Evolutionary conservation across 2,113 vertebrate genomes (phyloP).

Genomic region (Merops nubicus): DNA sequence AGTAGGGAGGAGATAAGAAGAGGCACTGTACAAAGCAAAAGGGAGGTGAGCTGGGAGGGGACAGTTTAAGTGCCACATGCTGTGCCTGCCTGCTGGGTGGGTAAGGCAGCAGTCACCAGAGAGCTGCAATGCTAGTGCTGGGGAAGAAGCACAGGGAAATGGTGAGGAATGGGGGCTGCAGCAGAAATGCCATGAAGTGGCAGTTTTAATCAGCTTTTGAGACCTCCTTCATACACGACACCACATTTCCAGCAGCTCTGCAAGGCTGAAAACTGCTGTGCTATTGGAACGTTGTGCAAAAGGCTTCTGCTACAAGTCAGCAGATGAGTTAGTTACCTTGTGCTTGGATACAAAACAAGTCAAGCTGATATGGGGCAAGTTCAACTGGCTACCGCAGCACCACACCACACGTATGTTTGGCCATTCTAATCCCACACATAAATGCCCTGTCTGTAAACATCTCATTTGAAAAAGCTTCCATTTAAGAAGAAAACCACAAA

Average conservation of each 20-base stretch:
- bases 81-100: fast-evolving
- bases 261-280: background rate
- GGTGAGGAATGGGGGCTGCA: background rate
- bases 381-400: background rate
- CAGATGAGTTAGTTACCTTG: background rate
- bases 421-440: background rate
- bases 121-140: background rate
- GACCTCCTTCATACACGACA: fast-evolving
- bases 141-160: background rate
- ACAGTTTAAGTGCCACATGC: fast-evolving
- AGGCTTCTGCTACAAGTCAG: background rate
- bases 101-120: background rate
- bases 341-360: background rate
- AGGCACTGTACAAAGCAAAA: background rate
- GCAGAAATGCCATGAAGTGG: fast-evolving
- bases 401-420: background rate
- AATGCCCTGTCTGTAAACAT: background rate
- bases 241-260: background rate
- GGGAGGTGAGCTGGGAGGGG: background rate
- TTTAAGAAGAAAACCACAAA: background rate
- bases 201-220: background rate
- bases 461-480: background rate
- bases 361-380: fast-evolving
- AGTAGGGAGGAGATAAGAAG: background rate
- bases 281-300: background rate